Evolutionary conservation across 2,113 vertebrate species (phyloP), one percentile per base, ranked within the genome.

Genomic region (Morone saxatilis): DNA sequence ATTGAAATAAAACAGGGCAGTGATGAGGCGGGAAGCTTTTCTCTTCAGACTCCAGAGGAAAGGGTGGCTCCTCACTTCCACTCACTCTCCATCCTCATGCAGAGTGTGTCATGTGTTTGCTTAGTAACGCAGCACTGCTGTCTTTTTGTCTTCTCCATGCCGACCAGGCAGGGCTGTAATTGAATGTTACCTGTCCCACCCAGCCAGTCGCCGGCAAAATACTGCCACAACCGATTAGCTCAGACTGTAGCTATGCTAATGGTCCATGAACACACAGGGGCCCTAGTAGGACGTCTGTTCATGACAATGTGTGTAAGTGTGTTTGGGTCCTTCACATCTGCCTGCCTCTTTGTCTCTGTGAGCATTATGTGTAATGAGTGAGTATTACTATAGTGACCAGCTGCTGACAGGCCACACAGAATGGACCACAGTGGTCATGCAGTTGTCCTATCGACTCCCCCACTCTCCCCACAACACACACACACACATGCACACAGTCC

Each of bases 151-250:
- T 73, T 57, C 72, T 70, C 68, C 57, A 3, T 60, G 68, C 48
- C 36, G 40, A 67, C 63, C 84, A 48, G 78, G 71, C 78, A 19
- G 47, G 10, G 48, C 47, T 76, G 38, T 90, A 91, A 93, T 88
- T 92, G 86, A 93, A 93, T 54, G 78, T 85, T 91, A 94, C 93
- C 94, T 94, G 94, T 89, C 86, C 90, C 88, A 77, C 86, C 88
- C 91, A 69, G 75, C 54, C 69, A 19, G 68, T 71, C 67, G 31
- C 38, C 17, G 0, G 85, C 74, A 90, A 86, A 88, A 88, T 84
- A 65, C 89, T 90, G 91, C 87, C 87, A 88, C 84, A 88, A 73
- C 70, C 69, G 45, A 89, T 93, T 90, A 92, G 88, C 70, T 81
- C 84, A 90, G 57, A 43, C 71, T 57, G 78, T 67, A 81, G 80